Base-by-base conservation (phyloP, 2,797 vertebrate genomes). In the Hydrophis major region DNA sequence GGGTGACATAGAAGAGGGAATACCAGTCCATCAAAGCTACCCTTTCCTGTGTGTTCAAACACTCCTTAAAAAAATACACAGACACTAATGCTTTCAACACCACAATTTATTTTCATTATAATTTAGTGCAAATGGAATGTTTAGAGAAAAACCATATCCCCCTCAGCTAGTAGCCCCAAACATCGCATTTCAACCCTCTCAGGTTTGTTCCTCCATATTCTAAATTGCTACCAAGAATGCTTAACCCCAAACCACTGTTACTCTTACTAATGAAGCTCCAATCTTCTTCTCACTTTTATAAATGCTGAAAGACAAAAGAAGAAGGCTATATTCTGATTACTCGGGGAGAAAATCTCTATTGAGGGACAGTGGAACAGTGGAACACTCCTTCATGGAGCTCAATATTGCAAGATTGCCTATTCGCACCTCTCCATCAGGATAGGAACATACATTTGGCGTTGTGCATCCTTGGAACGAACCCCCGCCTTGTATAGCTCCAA, bases 331-430 rank as follows among this genome's bases (percentile, higher is more conserved):
- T 10, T 78, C 32, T 10, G 16, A 20, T 16, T 78, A 78, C 32
- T 12, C 2, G 27, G 25, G 11, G 4, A 63, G 27, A 63, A 63
- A 63, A 63, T 3, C 11, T 1, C 27, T 28, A 22, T 22, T 32
- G 42, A 78, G 32, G 1, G 69, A 4, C 1, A 20, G 32, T 22
- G 32, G 69, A 3, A 4, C 1, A 78, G 2, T 10, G 6, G 4
- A 42, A 16, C 69, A 78, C 6, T 42, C 32, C 18, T 0, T 78
- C 1, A 3, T 8, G 69, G 0, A 22, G 16, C 1, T 42, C 7
- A 11, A 0, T 1, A 0, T 0, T 42, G 4, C 0, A 20, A 78
- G 69, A 1, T 18, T 78, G 16, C 6, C 32, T 3, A 10, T 0
- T 42, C 0, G 1, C 0, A 1, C 0, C 2, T 78, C 69, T 42